Base-by-base conservation (phyloP, 2,797 vertebrate species). In the Notolabrus celidotus region DNA sequence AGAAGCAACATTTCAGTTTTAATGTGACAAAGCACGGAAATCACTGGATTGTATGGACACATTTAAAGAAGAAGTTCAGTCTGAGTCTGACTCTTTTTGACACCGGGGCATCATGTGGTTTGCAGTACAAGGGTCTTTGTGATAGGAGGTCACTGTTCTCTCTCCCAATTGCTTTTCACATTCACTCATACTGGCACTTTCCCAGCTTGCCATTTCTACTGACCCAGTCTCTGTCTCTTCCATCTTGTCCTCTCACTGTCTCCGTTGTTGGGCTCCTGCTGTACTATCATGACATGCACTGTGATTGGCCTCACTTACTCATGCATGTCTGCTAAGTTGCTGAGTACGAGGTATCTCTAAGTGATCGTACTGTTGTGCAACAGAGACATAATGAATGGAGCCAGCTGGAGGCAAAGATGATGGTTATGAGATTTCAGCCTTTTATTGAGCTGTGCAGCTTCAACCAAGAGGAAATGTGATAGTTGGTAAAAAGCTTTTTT, bases 391-490 rank as follows among this genome's bases (percentile, higher is more conserved):
- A 74, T 81, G 68, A 76, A 83, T 80, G 53, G 56, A 67, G 64
- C 42, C 74, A 73, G 67, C 62, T 69, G 73, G 25, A 84, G 72
- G 71, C 50, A 75, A 72, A 51, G 56, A 74, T 62, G 76, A 52
- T 69, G 59, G 50, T 73, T 83, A 57, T 63, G 72, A 79, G 66
- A 69, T 77, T 84, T 81, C 42, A 66, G 45, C 53, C 52, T 75
- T 80, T 74, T 72, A 65, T 81, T 74, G 60, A 71, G 69, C 22
- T 10, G 65, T 67, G 47, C 67, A 43, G 58, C 68, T 66, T 72
- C 69, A 86, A 68, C 84, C 34, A 66, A 64, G 36, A 69, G 62
- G 57, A 64, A 85, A 81, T 78, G 77, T n/a, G 67, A 73, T 31
- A 64, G 41, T 29, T 27, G 31, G 60, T 76, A 70, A 80, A 84